Evolutionary conservation across 2,797 vertebrate genomes (phyloP).

Genomic region (Sus cebifrons): DNA sequence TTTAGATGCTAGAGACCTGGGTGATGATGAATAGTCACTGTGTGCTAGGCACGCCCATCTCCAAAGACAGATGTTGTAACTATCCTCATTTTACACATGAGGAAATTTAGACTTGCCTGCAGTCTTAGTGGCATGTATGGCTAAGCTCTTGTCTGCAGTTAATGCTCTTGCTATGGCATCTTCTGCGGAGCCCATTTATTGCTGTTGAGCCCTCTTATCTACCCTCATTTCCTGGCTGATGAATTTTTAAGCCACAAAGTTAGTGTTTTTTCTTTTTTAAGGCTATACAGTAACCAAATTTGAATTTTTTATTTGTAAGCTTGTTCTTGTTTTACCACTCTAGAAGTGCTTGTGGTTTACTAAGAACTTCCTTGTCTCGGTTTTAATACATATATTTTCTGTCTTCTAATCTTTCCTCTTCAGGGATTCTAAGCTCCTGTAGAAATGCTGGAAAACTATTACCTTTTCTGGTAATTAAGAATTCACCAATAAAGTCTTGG

Average conservation of each 20-base stretch:
- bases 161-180: neutral
- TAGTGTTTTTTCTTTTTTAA: conserved; percentile 65
- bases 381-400: conserved; percentile 54
- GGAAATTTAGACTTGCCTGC: neutral
- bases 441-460: conserved; percentile 46
- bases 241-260: conserved; percentile 44
- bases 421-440: conserved; percentile 18
- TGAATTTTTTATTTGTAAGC: conserved; percentile 44
- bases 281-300: neutral
- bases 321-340: conserved; percentile 12
- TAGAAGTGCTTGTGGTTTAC: conserved; percentile 42
- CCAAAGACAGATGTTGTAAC: neutral
- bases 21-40: neutral
- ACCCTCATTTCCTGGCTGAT: conserved; percentile 29
- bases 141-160: neutral
- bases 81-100: neutral
- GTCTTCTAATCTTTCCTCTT: conserved; percentile 46
- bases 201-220: neutral
- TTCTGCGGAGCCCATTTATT: neutral
- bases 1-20: conserved; percentile 25
- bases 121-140: neutral
- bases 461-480: conserved; percentile 39
- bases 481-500: conserved; percentile 9
- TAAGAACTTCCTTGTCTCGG: conserved; percentile 50
- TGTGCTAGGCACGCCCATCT: neutral